phyloP scores from a whole-genome alignment of 2,113 vertebrate genomes.

The Pollimyrus isidori region DNA sequence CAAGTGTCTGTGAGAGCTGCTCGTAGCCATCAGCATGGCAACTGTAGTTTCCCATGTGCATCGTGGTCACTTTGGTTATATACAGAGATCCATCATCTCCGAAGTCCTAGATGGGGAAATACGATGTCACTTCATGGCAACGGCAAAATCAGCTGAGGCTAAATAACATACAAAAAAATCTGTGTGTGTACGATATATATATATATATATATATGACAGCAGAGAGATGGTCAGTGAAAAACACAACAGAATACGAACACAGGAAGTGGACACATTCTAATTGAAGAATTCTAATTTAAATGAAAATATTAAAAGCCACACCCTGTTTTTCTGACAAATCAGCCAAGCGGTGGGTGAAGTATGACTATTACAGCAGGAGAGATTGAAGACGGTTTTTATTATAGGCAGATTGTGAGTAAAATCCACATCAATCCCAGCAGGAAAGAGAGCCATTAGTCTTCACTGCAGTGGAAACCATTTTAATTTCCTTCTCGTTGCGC shows the following conservation, averaged over 20 bases:
- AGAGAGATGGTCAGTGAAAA: neutral
- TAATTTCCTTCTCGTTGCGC: neutral
- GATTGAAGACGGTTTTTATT: constrained; percentile 11
- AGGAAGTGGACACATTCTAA: neutral
- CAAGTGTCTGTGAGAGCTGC: constrained; percentile 78
- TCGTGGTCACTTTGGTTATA: constrained; percentile 91
- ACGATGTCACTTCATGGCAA: neutral
- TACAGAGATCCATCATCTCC: constrained; percentile 95
- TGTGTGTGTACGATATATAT: neutral
- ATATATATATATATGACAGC: neutral
- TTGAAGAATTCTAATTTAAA: neutral
- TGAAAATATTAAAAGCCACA: neutral
- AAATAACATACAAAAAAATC: neutral
- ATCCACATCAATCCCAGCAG: constrained; percentile 17
- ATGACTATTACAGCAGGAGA: constrained; percentile 20
- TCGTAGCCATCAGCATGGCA: constrained; percentile 87
- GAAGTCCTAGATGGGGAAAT: constrained; percentile 72
- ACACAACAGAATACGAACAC: neutral
- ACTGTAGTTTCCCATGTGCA: constrained; percentile 93
- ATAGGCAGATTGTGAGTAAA: constrained; percentile 9
- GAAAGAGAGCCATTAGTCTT: constrained; percentile 16
- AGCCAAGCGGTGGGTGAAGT: constrained; percentile 2
- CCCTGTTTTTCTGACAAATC: neutral
- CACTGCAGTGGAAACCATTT: constrained; percentile 9
- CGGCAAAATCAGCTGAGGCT: neutral